phyloP scores from a whole-genome alignment of 2,113 vertebrate genomes.

The Equus przewalskii region DNA sequence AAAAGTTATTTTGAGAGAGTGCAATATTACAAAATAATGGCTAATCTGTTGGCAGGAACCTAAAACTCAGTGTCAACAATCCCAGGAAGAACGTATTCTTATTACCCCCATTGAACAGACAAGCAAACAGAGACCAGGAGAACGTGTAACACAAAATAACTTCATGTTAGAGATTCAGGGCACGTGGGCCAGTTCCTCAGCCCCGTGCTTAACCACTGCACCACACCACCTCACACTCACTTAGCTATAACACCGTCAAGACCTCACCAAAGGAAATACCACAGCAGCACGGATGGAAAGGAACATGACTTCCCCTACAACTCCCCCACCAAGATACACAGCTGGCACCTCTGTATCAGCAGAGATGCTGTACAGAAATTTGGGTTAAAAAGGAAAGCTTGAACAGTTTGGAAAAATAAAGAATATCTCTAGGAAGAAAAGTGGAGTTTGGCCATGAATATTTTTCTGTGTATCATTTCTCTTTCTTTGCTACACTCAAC shows the following conservation, averaged over 20 bases:
- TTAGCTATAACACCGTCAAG: accelerated
- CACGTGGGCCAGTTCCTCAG: neutral
- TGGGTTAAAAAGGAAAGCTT: neutral
- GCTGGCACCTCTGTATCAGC: neutral
- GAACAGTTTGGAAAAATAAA: neutral
- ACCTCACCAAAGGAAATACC: accelerated
- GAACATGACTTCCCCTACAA: accelerated
- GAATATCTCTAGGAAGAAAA: neutral
- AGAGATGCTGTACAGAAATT: neutral
- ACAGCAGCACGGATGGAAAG: too few species aligned
- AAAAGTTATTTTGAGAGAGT: neutral
- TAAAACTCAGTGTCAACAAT: neutral
- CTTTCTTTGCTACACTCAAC: slow-evolving; percentile 26
- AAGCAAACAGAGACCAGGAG: neutral
- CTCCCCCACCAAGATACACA: accelerated
- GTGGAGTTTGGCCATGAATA: neutral
- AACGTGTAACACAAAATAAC: neutral
- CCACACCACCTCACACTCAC: accelerated
- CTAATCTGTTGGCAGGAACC: neutral
- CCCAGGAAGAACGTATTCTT: neutral
- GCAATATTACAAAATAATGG: neutral
- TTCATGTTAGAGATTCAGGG: neutral
- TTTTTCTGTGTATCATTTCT: neutral
- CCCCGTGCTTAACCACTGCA: neutral
- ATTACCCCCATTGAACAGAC: neutral